Evolutionary conservation across 2,888 invertebrate species (phyloP).

Genomic region (Xestia c-nigrum): DNA sequence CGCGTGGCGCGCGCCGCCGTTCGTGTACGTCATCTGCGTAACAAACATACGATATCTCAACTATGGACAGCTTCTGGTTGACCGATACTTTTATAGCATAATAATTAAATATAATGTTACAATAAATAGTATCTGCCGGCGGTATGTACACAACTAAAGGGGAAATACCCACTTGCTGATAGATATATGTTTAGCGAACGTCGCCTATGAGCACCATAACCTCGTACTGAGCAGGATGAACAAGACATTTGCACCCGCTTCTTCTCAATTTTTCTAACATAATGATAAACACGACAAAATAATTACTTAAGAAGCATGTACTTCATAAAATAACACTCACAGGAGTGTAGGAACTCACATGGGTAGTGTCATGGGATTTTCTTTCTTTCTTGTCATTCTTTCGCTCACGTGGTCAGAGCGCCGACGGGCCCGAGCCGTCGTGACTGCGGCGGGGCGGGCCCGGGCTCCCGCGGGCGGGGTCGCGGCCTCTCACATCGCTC

Average conservation of each 20-base stretch:
- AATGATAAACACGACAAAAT: too few species aligned
- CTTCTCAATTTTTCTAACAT: too few species aligned
- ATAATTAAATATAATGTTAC: not conserved
- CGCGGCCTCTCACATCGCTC: conserved; percentile 26
- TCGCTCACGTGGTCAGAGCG: not conserved
- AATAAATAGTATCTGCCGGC: not conserved
- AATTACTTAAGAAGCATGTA: too few species aligned
- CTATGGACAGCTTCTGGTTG: not conserved
- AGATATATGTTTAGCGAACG: not conserved
- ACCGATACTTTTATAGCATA: not conserved
- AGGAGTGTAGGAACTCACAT: conserved; percentile 29
- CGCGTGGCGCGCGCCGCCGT: conserved; percentile 84
- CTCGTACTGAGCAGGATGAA: too few species aligned
- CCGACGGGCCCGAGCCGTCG: conserved; percentile 19
- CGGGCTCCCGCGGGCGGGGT: not conserved
- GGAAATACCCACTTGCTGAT: not conserved
- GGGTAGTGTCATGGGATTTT: not conserved
- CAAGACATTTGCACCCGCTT: too few species aligned
- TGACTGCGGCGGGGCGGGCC: not conserved
- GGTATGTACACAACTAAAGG: not conserved
- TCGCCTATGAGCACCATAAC: not conserved
- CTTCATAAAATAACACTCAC: not conserved
- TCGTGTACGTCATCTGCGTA: conserved; percentile 77
- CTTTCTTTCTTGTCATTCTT: conserved; percentile 8
- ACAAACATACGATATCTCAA: conserved; percentile 9